phyloP scores from a whole-genome alignment of 2,797 vertebrate genomes.

The Tachyglossus aculeatus region DNA sequence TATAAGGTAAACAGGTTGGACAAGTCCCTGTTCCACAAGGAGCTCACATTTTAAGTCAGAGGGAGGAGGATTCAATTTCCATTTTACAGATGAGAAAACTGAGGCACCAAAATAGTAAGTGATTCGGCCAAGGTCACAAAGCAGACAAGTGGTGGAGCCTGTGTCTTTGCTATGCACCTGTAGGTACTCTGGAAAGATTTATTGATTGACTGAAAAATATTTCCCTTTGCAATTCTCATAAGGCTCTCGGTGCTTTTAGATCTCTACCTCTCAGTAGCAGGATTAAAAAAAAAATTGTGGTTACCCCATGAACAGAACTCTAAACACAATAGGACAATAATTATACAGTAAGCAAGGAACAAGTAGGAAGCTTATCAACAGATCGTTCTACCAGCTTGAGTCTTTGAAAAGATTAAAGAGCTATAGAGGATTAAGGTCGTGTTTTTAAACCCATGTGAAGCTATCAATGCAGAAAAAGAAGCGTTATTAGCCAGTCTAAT shows the following conservation, averaged over 20 bases:
- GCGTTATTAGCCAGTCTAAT: background rate
- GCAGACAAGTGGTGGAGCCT: too few species aligned
- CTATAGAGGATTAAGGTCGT: background rate
- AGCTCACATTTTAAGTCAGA: too few species aligned
- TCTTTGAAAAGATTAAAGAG: background rate
- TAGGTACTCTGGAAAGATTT: too few species aligned
- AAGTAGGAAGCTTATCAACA: slow-evolving; percentile 2
- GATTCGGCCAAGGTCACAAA: too few species aligned
- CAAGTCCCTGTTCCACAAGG: too few species aligned
- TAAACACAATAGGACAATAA: background rate
- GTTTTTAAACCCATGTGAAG: background rate
- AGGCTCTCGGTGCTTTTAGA: background rate
- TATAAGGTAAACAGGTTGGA: too few species aligned
- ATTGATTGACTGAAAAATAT: too few species aligned
- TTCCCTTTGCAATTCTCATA: too few species aligned
- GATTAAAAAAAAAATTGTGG: background rate
- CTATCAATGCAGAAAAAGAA: background rate
- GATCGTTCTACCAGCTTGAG: background rate
- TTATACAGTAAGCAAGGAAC: background rate
- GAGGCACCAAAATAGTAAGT: too few species aligned
- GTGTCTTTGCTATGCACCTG: too few species aligned
- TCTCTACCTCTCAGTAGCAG: background rate
- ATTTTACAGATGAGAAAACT: too few species aligned
- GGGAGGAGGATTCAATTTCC: too few species aligned
- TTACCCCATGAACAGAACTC: background rate